Base-by-base conservation (phyloP, 1,140 invertebrate species). In the Theocolax elegans region DNA sequence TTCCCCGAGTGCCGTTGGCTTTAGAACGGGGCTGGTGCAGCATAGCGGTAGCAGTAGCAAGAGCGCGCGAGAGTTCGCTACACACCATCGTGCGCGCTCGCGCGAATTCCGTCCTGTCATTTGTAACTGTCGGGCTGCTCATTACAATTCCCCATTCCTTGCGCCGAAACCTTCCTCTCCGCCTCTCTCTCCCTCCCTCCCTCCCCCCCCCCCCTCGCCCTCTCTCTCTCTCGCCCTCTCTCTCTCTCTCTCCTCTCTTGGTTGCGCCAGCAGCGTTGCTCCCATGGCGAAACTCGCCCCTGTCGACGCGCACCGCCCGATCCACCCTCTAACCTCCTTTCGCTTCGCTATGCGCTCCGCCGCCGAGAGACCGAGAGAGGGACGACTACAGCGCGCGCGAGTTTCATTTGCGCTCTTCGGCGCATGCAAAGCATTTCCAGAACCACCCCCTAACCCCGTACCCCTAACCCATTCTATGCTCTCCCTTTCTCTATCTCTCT, bases 31-130 rank as follows among this genome's bases (percentile, higher is more conserved):
- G 59, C 19, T 19, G 40, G 2, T n/a, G 23, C 44, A 13, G 46
- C 2, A 38, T 6, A 6, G 69, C 27, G 54, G 15, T 38, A 48
- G 64, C 17, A 13, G 31, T 10, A 12, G 15, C 40, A 23, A 31
- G 1, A 46, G 25, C 51, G 77, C 77, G 15, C 8, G 1, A 12
- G 23, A n/a, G n/a, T n/a, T 35, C 25, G 38, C 58, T 42, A 58
- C 23, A 49, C 15, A 84, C 81, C 82, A 83, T 84, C 84, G 73
- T 79, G 81, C 81, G 78, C 64, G 81, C 81, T 82, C 83, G 83
- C 83, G 83, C 83, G 83, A 85, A 85, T 85, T 86, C 83, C 83
- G 80, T 85, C 83, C 85, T 85, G 82, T 86, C 85, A 86, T 86
- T 86, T 86, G 84, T 86, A 86, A 86, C 84, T 86, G 84, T 86